phyloP scores from a whole-genome alignment of 2,888 invertebrate genomes.

The Pterostichus madidus region DNA sequence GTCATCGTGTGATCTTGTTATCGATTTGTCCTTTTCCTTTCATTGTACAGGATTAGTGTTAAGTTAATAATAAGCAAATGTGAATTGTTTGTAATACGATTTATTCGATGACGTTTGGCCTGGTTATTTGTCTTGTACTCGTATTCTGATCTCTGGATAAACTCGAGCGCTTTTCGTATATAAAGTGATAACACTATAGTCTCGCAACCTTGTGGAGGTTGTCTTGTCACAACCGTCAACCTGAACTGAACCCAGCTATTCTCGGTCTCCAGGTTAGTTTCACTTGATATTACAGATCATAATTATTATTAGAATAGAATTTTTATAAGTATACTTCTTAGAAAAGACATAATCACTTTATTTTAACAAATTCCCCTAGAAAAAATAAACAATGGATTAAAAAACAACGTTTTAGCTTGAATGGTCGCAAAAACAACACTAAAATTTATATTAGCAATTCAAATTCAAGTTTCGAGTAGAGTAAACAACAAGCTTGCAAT shows the following conservation, averaged over 20 bases:
- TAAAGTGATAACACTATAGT: conserved; percentile 55
- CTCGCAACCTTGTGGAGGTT: conserved; percentile 64
- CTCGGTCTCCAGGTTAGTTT: conserved; percentile 43
- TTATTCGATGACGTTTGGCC: conserved; percentile 23
- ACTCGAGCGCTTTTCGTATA: conserved; percentile 56
- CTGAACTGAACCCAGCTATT: neutral
- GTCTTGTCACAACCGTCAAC: conserved; percentile 51
- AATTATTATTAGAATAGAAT: no score
- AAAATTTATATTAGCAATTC: conserved; percentile 54
- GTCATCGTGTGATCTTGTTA: no score
- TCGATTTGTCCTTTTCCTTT: no score
- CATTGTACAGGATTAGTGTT: no score
- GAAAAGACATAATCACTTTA: neutral
- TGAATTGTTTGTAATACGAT: neutral
- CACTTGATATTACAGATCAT: neutral
- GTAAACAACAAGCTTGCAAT: conserved; percentile 24
- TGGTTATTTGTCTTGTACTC: conserved; percentile 31
- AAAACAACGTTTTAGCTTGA: neutral
- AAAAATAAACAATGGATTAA: conserved; percentile 34
- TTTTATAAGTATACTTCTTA: neutral
- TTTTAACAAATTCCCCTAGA: conserved; percentile 24
- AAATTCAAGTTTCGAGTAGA: conserved; percentile 25
- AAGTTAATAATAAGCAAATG: neutral
- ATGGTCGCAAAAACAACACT: conserved; percentile 28
- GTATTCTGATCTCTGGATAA: conserved; percentile 55